Evolutionary conservation across 2,888 invertebrate genomes (phyloP).

Genomic region (Tolmerus cingulatus): DNA sequence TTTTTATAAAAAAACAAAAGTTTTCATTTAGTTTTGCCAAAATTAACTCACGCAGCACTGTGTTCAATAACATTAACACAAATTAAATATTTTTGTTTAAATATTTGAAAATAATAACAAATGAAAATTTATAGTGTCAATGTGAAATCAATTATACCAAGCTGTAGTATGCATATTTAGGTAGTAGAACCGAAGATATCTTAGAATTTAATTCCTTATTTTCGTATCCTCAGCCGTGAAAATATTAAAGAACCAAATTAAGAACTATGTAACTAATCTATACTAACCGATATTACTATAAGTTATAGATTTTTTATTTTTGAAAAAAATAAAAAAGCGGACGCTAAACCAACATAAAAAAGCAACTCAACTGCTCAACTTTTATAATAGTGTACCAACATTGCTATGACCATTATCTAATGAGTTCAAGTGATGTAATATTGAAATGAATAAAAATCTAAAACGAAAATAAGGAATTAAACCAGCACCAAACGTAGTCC

Average conservation of each 20-base stretch:
- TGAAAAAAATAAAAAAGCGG: not conserved
- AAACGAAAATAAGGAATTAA: not conserved
- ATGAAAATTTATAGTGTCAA: not conserved
- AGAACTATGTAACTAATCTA: not conserved
- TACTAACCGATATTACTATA: not conserved
- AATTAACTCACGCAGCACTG: slow-evolving; percentile 32
- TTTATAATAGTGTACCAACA: not conserved
- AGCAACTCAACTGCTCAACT: not conserved
- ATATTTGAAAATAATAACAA: not conserved
- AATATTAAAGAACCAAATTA: not conserved
- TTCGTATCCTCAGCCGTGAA: not conserved
- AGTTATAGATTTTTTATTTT: not conserved
- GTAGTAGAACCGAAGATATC: not conserved
- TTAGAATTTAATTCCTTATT: not conserved
- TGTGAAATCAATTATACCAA: not conserved
- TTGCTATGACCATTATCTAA: no score
- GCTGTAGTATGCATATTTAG: not conserved
- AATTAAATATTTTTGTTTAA: not conserved
- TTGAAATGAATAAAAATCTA: not conserved
- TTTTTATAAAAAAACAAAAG: slow-evolving; percentile 26
- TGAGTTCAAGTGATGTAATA: no score
- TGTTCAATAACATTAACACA: slow-evolving; percentile 12
- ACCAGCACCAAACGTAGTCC: not conserved
- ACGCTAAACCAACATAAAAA: not conserved
- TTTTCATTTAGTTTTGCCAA: slow-evolving; percentile 39